phyloP scores from a whole-genome alignment of 1,140 invertebrate genomes.

The Theocolax elegans region DNA sequence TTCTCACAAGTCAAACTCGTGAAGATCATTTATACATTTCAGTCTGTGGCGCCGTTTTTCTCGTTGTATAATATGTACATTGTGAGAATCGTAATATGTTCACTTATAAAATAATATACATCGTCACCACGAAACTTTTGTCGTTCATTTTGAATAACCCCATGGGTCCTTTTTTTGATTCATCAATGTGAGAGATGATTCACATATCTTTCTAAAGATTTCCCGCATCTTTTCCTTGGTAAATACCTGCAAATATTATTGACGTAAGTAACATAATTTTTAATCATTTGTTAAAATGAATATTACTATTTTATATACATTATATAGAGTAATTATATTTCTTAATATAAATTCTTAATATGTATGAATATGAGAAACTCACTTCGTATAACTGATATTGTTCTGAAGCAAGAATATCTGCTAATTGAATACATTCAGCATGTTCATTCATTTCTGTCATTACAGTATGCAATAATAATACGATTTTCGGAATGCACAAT shows the following conservation, averaged over 20 bases:
- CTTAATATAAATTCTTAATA: conserved; percentile 11
- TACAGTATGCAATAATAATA: conserved; percentile 82
- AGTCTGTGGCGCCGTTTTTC: not conserved
- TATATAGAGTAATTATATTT: too few relatives aligned
- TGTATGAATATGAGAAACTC: conserved; percentile 26
- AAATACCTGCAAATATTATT: too few relatives aligned
- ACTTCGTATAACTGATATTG: conserved; percentile 82
- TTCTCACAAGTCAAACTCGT: conserved; percentile 20
- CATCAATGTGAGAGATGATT: conserved; percentile 80
- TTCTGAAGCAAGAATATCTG: conserved; percentile 83
- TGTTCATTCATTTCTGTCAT: conserved; percentile 81
- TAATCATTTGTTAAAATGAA: too few relatives aligned
- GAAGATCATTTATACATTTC: conserved; percentile 20
- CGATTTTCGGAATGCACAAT: conserved; percentile 86
- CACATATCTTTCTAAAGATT: conserved; percentile 80
- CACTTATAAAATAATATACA: conserved; percentile 36
- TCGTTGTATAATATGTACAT: conserved; percentile 36
- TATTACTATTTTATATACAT: too few relatives aligned
- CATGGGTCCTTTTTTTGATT: conserved; percentile 80
- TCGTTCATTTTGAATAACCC: conserved; percentile 67
- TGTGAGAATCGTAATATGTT: conserved; percentile 28
- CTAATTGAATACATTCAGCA: conserved; percentile 81
- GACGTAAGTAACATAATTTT: too few relatives aligned
- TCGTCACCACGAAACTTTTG: conserved; percentile 14
- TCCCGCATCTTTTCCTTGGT: conserved; percentile 80